Conservation (phyloP, 2,888 invertebrate genomes). For the Parnassius glacialis region DNA sequence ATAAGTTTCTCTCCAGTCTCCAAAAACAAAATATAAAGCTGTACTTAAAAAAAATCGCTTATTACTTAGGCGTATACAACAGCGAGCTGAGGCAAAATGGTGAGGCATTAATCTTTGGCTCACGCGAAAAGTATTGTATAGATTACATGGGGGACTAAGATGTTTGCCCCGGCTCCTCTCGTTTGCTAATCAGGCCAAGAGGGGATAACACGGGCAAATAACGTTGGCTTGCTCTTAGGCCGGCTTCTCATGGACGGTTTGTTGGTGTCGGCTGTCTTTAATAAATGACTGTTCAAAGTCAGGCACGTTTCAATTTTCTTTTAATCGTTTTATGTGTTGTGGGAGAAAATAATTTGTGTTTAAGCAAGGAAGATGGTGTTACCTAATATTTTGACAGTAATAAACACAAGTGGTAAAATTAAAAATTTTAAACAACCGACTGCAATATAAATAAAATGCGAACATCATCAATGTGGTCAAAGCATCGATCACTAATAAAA, state of each 20-base stretch:
- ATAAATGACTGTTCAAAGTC: constrained; percentile 16
- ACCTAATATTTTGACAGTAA: too few relatives aligned
- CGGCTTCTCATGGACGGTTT: constrained; percentile 5
- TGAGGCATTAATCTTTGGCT: constrained; percentile 67
- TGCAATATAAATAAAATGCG: too few relatives aligned
- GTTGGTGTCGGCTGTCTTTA: constrained; percentile 19
- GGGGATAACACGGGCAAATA: constrained; percentile 41
- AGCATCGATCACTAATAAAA: too few relatives aligned
- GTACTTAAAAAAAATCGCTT: constrained; percentile 22
- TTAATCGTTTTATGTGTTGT: background rate
- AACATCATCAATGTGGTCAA: too few relatives aligned
- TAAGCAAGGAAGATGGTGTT: too few relatives aligned
- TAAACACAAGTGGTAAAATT: too few relatives aligned
- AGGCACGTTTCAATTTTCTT: constrained; percentile 20
- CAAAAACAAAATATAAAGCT: too few relatives aligned
- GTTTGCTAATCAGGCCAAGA: constrained; percentile 51
- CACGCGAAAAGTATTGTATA: constrained; percentile 66
- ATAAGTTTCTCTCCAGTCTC: too few relatives aligned
- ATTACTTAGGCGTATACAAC: constrained; percentile 28
- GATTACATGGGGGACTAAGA: constrained; percentile 59
- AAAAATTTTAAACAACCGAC: too few relatives aligned
- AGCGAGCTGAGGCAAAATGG: constrained; percentile 66
- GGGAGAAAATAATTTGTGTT: too few relatives aligned
- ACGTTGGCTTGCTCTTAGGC: constrained; percentile 31
- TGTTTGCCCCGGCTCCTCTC: constrained; percentile 47